Conservation (phyloP, 2,888 invertebrate genomes). For the Cheilosia vulpina region DNA sequence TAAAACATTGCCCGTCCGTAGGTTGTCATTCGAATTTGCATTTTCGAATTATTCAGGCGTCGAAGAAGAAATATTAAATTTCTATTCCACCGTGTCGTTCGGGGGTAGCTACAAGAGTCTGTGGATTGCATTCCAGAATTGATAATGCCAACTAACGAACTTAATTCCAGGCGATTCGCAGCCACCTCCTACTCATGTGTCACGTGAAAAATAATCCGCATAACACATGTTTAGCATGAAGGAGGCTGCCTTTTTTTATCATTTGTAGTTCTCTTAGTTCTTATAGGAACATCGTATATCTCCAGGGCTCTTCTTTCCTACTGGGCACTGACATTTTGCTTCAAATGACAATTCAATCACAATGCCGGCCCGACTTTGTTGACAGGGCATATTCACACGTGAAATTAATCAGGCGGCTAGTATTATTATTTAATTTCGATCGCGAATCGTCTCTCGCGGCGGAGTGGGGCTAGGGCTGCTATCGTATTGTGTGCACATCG, state of each 20-base stretch:
- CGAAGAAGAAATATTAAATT: slow-evolving; percentile 33
- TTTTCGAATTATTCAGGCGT: slow-evolving; percentile 31
- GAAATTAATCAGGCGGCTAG: slow-evolving; percentile 24
- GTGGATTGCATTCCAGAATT: slow-evolving; percentile 36
- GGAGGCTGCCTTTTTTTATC: neutral
- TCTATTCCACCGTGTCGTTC: slow-evolving; percentile 16
- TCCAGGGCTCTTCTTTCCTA: neutral
- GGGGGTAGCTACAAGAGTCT: neutral
- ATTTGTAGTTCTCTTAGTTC: neutral
- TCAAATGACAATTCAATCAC: slow-evolving; percentile 44
- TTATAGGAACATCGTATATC: neutral
- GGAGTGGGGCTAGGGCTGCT: neutral
- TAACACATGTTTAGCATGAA: slow-evolving; percentile 32
- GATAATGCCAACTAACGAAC: slow-evolving; percentile 21
- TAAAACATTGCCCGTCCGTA: neutral
- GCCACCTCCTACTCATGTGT: slow-evolving; percentile 46
- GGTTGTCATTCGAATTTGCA: slow-evolving; percentile 29
- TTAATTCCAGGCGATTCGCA: slow-evolving; percentile 11
- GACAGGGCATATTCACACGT: slow-evolving; percentile 40
- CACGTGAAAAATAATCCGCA: slow-evolving; percentile 66
- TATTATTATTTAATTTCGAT: slow-evolving; percentile 26
- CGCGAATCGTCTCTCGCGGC: slow-evolving; percentile 1
- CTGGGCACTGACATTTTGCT: neutral
- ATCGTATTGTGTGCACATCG: slow-evolving; percentile 16
- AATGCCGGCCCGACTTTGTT: slow-evolving; percentile 39